Conservation (phyloP, 2,113 vertebrate species). For the Bos javanicus region DNA sequence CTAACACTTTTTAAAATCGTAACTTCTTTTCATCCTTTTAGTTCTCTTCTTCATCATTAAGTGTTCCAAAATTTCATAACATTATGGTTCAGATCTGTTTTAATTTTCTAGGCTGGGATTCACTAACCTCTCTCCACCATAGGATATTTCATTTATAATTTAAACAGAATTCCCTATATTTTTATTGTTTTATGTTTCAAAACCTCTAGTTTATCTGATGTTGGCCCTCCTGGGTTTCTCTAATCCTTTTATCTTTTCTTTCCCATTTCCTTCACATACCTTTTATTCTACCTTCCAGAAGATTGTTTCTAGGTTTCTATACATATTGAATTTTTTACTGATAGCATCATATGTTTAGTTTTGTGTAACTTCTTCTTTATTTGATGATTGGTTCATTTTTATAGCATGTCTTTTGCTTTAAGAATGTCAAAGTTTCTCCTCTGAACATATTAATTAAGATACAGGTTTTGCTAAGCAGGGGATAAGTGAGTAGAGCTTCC, state of each 20-base stretch:
- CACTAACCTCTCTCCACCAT: not conserved
- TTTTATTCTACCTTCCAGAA: not conserved
- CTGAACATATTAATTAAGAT: not conserved
- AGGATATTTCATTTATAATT: not conserved
- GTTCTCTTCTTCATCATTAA: not conserved
- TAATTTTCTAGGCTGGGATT: not conserved
- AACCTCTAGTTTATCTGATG: not conserved
- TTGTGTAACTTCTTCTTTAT: not conserved
- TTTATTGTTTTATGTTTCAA: not conserved
- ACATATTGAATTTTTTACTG: not conserved
- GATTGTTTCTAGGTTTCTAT: not conserved
- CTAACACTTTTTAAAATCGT: not conserved
- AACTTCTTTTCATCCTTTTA: not conserved
- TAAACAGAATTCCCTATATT: not conserved
- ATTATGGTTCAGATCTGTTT: not conserved
- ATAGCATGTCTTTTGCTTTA: not conserved
- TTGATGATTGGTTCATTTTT: not conserved
- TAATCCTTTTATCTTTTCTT: not conserved
- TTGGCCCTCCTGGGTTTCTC: not conserved
- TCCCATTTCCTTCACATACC: not conserved
- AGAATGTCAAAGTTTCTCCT: not conserved
- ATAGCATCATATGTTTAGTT: not conserved
- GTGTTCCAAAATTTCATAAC: not conserved
- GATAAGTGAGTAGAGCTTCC: not conserved
- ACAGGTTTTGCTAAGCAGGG: not conserved